phyloP scores from a whole-genome alignment of 2,113 vertebrate species.

The Motacilla tschutschensis region DNA sequence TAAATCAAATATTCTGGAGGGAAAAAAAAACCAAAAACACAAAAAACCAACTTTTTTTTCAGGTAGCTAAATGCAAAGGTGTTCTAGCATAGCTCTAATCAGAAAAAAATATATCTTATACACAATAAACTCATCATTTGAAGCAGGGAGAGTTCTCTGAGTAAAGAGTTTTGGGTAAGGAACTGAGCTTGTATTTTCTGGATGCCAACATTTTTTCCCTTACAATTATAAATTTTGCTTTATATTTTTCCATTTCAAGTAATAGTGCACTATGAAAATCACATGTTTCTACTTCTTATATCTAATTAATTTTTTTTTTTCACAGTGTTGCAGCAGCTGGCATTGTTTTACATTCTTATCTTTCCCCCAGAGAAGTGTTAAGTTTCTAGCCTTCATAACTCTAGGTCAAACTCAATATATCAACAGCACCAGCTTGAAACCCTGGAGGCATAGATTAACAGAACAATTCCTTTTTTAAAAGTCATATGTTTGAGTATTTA shows the following conservation, averaged over 20 bases:
- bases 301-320: background rate
- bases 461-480: background rate
- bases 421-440: background rate
- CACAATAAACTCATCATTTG: constrained; percentile 28
- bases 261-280: background rate
- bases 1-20: background rate
- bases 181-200: background rate
- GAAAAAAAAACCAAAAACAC: background rate
- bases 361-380: background rate
- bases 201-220: background rate
- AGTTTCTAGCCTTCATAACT: background rate
- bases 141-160: background rate
- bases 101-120: background rate
- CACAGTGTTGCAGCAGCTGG: background rate
- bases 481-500: background rate
- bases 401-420: background rate
- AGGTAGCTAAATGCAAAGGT: background rate
- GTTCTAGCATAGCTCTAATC: background rate
- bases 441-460: background rate
- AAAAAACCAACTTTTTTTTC: fast-evolving
- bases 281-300: background rate
- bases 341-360: background rate
- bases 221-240: background rate
- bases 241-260: background rate
- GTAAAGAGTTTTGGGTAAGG: background rate